phyloP scores from a whole-genome alignment of 2,888 invertebrate genomes.

The Ellobium chinense region DNA sequence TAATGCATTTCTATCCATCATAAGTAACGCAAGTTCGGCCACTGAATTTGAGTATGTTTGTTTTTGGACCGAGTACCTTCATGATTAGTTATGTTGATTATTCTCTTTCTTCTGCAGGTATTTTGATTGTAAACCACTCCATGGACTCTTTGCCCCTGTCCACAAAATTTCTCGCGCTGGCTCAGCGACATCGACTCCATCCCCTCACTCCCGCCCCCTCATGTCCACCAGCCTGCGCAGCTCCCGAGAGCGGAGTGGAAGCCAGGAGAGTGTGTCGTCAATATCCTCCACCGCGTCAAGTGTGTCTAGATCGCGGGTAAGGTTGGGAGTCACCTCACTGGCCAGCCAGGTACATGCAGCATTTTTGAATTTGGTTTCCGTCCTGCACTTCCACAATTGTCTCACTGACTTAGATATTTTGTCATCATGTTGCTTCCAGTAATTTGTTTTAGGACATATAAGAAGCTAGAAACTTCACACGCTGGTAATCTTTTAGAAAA shows the following conservation, averaged over 20 bases:
- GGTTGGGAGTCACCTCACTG: constrained; percentile 87
- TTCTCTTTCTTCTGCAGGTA: constrained; percentile 82
- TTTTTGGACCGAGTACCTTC: too few species aligned
- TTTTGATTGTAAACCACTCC: constrained; percentile 93
- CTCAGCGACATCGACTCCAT: constrained; percentile 54
- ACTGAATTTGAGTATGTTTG: too few species aligned
- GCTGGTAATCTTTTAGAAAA: too few species aligned
- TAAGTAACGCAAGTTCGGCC: too few species aligned
- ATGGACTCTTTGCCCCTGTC: constrained; percentile 95
- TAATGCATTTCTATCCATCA: too few species aligned
- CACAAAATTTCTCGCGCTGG: constrained; percentile 85
- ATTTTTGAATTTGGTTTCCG: constrained; percentile 52
- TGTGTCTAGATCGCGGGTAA: constrained; percentile 84
- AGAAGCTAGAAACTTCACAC: too few species aligned
- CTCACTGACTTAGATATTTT: too few species aligned
- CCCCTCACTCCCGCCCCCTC: constrained; percentile 60
- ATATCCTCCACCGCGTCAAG: constrained; percentile 83
- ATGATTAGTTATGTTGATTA: too few species aligned
- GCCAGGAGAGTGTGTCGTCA: constrained; percentile 91
- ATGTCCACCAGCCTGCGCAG: constrained; percentile 64
- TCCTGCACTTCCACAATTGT: neutral
- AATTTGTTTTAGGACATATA: too few species aligned
- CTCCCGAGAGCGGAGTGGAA: constrained; percentile 80
- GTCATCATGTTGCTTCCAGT: too few species aligned
- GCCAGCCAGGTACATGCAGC: constrained; percentile 75